Percentiles rank a stretch among this genome's conserved stretches.
These are phyloP conservation scores for Noctilio leporinus DNA, from an alignment of 2,113 vertebrate genomes.

Conservation along the genomic window DNA sequence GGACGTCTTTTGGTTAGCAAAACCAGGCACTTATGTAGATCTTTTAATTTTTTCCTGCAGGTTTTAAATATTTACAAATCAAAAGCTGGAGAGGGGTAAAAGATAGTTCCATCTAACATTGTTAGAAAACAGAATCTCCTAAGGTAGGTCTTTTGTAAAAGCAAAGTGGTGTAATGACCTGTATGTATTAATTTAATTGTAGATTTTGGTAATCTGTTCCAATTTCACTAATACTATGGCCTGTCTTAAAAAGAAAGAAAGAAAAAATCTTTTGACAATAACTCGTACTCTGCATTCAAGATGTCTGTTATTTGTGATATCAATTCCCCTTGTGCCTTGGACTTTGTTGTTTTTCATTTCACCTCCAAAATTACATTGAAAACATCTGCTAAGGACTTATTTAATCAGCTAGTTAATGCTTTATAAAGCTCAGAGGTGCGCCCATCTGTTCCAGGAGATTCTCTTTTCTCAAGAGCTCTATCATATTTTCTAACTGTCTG, in stretches of 20 bases:
- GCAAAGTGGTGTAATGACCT: neutral
- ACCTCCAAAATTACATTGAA: constrained; percentile 69
- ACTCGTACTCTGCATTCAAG: constrained; percentile 14
- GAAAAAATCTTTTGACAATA: neutral
- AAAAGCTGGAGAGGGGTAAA: neutral
- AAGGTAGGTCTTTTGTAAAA: neutral
- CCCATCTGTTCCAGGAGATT: constrained; percentile 68
- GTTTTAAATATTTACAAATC: neutral
- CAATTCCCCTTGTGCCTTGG: constrained; percentile 50
- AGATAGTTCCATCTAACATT: neutral
- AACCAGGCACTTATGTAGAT: neutral
- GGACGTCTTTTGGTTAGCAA: neutral
- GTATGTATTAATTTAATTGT: neutral
- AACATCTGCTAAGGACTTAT: constrained; percentile 73
- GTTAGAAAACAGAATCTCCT: neutral
- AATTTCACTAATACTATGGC: neutral
- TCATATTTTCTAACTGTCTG: constrained; percentile 66
- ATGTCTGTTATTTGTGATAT: constrained; percentile 24
- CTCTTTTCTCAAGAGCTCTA: constrained; percentile 63
- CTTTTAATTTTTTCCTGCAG: neutral
- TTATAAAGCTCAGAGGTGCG: constrained; percentile 67
- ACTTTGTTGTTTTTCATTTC: constrained; percentile 60
- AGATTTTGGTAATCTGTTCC: neutral
- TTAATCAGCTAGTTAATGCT: constrained; percentile 74
- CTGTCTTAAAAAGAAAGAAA: neutral